These are phyloP conservation scores for Symphodus melops DNA, from an alignment of 2,113 vertebrate genomes.

Conservation along the genomic window DNA sequence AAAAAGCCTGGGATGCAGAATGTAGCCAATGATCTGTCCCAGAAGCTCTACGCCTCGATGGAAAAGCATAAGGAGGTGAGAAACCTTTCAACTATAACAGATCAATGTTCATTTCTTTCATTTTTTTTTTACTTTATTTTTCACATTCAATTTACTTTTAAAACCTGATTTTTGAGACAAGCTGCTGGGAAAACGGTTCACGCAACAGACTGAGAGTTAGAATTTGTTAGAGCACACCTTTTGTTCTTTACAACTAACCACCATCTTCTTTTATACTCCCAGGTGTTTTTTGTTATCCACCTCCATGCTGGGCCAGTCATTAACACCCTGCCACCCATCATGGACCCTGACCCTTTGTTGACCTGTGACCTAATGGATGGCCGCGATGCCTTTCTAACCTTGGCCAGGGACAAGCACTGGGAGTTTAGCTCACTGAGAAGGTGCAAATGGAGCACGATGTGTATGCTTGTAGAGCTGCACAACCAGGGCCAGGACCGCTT, in stretches of 20 bases:
- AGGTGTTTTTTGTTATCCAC: slow-evolving; percentile 99
- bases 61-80: slow-evolving; percentile 99
- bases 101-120: background rate
- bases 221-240: background rate
- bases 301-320: slow-evolving; percentile 93
- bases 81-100: background rate
- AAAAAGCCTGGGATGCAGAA: slow-evolving; percentile 99
- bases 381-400: slow-evolving; percentile 94
- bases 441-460: slow-evolving; percentile 97
- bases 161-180: background rate
- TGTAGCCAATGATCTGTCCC: slow-evolving; percentile 96
- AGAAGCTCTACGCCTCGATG: slow-evolving; percentile 98
- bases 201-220: background rate
- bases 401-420: slow-evolving; percentile 98
- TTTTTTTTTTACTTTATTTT: background rate
- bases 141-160: background rate
- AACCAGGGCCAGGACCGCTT: slow-evolving; percentile 99
- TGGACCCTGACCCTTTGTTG: slow-evolving; percentile 93
- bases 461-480: slow-evolving; percentile 98
- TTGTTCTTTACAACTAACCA: background rate
- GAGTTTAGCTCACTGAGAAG: slow-evolving; percentile 96
- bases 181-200: background rate
- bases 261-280: slow-evolving; percentile 18
- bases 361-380: slow-evolving; percentile 98
- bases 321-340: slow-evolving; percentile 94